Evolutionary conservation across 2,797 vertebrate species (phyloP), one percentile per base, ranked within the genome.

Genomic region (Macropodus opercularis): DNA sequence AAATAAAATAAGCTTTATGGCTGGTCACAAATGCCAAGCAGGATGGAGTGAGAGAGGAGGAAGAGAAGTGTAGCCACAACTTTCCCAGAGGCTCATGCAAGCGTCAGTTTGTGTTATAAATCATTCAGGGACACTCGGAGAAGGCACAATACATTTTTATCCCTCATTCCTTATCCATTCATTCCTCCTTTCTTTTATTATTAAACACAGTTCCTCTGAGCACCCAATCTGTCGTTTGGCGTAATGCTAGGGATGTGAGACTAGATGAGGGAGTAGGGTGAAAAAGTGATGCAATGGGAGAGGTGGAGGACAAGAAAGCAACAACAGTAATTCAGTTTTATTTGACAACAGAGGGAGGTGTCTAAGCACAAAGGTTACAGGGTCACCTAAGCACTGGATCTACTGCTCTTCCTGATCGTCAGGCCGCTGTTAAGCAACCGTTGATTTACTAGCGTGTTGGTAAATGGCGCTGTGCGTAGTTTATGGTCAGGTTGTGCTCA

Each of bases 41-140:
- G 63, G 71, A 38, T 47, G 57, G 54, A 60, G 48, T 6, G 49
- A 72, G 54, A 0, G 26, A 72, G 52, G 62, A 54, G 46, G 50
- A 79, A 32, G 57, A 66, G 68, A 51, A 77, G 73, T 55, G 75
- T 63, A 78, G 77, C 58, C 61, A 73, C 72, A 82, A 86, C 80
- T 87, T 89, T 88, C 87, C 88, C 72, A 87, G 79, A 84, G 83
- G 87, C 84, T 85, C 75, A 62, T 73, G 82, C 81, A 72, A 76
- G 78, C 69, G 81, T 87, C 85, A 86, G 82, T 84, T 88, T 84
- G 81, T 74, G 75, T 89, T 90, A 86, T 90, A 86, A 92, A 90
- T 90, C 86, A 92, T 92, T 89, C 85, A 90, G 77, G 58, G 78
- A 85, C 79, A 69, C 81, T 90, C 83, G 56, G 70, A 84, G 42